A percentile compares a stretch with the other conserved stretches of the same genome.
phyloP scores from a whole-genome alignment of 2,113 vertebrate genomes.

The Oenanthe melanoleuca region DNA sequence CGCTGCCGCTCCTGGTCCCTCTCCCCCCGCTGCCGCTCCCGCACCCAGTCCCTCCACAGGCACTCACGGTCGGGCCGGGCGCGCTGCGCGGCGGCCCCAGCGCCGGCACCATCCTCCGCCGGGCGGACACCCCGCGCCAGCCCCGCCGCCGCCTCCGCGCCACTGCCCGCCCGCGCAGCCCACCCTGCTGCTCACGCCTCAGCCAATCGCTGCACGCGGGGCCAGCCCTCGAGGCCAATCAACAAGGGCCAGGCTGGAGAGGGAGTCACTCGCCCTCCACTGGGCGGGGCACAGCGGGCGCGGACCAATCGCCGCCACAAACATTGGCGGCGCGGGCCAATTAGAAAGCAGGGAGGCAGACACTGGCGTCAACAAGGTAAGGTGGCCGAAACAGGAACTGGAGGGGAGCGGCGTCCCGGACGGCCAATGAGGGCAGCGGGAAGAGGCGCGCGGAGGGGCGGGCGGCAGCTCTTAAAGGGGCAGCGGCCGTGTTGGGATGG shows the following conservation, averaged over 20 bases:
- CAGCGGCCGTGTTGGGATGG: background rate
- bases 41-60: no score
- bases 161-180: background rate
- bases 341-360: background rate
- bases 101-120: conserved; percentile 70
- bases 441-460: background rate
- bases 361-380: background rate
- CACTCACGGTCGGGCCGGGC: background rate
- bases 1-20: no score
- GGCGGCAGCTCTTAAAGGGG: conserved; percentile 62
- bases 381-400: conserved; percentile 52
- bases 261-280: background rate
- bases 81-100: background rate
- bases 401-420: background rate
- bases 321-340: background rate
- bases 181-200: background rate
- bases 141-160: background rate
- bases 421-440: background rate
- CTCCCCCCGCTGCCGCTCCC: no score
- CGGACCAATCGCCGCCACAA: background rate
- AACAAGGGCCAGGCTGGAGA: fast-evolving
- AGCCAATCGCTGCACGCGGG: background rate
- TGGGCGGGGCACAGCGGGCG: background rate
- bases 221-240: background rate
- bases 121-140: background rate